Conservation (phyloP, 1,140 invertebrate species). For the Conus ventricosus region DNA sequence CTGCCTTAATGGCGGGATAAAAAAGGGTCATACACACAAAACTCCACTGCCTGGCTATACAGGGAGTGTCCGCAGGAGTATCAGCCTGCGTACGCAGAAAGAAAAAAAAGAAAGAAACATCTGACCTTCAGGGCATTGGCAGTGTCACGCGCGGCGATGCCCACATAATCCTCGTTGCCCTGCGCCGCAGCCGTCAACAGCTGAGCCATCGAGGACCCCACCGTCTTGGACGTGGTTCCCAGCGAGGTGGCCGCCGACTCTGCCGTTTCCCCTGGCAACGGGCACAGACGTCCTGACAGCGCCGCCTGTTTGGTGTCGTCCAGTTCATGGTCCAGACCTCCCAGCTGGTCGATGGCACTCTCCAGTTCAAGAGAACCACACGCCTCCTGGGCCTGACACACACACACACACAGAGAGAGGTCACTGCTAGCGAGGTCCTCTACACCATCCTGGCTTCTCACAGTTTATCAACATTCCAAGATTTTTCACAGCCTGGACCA, state of each 20-base stretch:
- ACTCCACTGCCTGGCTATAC: no score
- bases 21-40: no score
- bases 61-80: no score
- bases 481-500: not conserved
- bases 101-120: no score
- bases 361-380: conserved; percentile 88
- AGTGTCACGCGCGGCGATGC: conserved; percentile 87
- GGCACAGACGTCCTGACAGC: conserved; percentile 82
- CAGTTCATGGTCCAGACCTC: conserved; percentile 87
- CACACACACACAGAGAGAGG: no score
- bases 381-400: conserved; percentile 83
- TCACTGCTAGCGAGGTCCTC: no score
- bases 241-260: conserved; percentile 86
- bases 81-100: no score
- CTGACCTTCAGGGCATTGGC: conserved; percentile 81
- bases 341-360: conserved; percentile 86
- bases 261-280: conserved; percentile 89
- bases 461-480: not conserved
- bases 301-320: conserved; percentile 87
- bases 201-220: conserved; percentile 84
- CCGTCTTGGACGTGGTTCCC: conserved; percentile 81
- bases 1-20: no score
- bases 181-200: conserved; percentile 89
- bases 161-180: conserved; percentile 89
- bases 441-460: no score